Conservation (phyloP, 1,140 invertebrate species). For the Pinna nobilis region DNA sequence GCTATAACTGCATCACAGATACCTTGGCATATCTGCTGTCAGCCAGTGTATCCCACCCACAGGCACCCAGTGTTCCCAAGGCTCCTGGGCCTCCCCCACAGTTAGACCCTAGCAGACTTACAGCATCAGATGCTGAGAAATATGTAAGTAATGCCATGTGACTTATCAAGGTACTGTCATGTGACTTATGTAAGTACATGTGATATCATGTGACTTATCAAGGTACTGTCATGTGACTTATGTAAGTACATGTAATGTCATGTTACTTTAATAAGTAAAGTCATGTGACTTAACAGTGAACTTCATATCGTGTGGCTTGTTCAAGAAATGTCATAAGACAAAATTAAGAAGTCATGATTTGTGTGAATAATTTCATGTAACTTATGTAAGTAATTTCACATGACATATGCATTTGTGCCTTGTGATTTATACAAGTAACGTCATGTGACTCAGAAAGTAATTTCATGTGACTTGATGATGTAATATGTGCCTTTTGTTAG, state of each 20-base stretch:
- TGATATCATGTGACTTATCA: background rate
- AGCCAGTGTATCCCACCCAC: conserved; percentile 77
- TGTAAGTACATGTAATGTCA: background rate
- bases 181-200: background rate
- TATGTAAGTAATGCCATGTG: conserved; percentile 51
- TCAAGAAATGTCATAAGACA: too few species aligned
- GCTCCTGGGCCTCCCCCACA: conserved; percentile 73
- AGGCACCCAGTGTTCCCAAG: conserved; percentile 75
- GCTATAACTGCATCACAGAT: conserved; percentile 89
- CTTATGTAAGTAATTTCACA: too few species aligned
- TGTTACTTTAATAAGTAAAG: background rate
- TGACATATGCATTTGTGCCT: too few species aligned
- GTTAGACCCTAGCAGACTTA: conserved; percentile 69
- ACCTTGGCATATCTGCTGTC: conserved; percentile 88
- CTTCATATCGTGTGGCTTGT: too few species aligned
- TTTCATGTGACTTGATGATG: too few species aligned
- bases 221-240: background rate
- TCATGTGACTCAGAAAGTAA: too few species aligned
- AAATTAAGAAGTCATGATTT: too few species aligned
- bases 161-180: background rate
- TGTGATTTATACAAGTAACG: too few species aligned
- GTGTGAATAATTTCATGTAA: too few species aligned
- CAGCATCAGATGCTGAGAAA: conserved; percentile 71
- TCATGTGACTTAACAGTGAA: background rate
- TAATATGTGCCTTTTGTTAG: too few species aligned